Conservation (phyloP, 35 echinoderm and acorn worm genomes). For the Apostichopus californicus region DNA sequence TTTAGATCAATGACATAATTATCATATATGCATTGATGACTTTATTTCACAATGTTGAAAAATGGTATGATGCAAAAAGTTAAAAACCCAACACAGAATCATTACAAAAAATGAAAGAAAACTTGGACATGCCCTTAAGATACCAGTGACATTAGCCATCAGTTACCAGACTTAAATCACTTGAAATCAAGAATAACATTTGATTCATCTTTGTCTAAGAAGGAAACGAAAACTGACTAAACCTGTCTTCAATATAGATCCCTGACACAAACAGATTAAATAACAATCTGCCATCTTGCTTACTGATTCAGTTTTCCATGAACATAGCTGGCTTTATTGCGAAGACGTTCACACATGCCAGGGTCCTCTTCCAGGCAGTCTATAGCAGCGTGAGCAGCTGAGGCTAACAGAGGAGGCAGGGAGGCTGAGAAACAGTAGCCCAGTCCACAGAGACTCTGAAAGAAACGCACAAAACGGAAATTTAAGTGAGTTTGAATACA, state of each 20-base stretch:
- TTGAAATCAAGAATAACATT: not conserved
- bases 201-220: not conserved
- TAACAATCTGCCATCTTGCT: not conserved
- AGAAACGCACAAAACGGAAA: not conserved
- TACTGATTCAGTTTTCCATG: slow-evolving; percentile 81
- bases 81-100: too few species aligned
- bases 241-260: too few species aligned
- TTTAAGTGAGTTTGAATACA: too few species aligned
- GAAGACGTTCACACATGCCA: slow-evolving; percentile 61
- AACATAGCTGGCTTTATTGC: slow-evolving; percentile 64
- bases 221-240: not conserved
- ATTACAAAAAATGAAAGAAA: too few species aligned
- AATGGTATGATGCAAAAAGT: too few species aligned
- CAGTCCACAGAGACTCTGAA: slow-evolving; percentile 82
- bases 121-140: too few species aligned
- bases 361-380: slow-evolving; percentile 79
- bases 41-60: too few species aligned
- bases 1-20: too few species aligned
- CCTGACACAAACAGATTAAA: not conserved
- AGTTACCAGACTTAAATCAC: too few species aligned
- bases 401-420: slow-evolving; percentile 83
- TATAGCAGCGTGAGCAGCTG: slow-evolving; percentile 76
- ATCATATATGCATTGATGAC: too few species aligned
- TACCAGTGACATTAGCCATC: too few species aligned
- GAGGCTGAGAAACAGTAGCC: slow-evolving; percentile 99